These are phyloP conservation scores for Carcina quercana DNA, from an alignment of 2,888 invertebrate genomes.

Conservation along the genomic window DNA sequence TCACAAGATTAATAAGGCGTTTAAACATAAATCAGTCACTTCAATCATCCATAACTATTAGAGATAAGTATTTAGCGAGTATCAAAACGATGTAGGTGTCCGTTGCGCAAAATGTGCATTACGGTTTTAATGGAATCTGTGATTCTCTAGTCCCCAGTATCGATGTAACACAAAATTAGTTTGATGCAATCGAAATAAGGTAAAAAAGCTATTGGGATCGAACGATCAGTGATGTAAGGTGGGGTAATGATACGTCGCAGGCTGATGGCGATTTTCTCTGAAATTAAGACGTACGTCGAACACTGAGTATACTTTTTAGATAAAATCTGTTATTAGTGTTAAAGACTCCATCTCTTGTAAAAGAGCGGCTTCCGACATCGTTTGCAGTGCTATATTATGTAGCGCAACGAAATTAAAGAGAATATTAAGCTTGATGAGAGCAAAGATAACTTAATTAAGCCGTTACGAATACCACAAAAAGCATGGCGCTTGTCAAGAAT, in stretches of 20 bases:
- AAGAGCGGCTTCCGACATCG: no score
- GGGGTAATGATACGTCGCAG: constrained; percentile 29
- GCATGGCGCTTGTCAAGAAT: no score
- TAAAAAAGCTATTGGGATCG: constrained; percentile 40
- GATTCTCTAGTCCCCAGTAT: constrained; percentile 37
- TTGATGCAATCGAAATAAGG: constrained; percentile 51
- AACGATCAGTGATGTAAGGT: constrained; percentile 39
- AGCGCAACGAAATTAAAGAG: no score
- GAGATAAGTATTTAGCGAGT: background rate
- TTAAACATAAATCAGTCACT: constrained; percentile 7
- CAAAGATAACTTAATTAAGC: no score
- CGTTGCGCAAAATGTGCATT: constrained; percentile 46
- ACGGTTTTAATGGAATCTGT: constrained; percentile 46
- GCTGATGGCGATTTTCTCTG: constrained; percentile 12
- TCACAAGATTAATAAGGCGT: constrained; percentile 5
- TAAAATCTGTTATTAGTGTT: no score
- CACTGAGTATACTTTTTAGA: no score
- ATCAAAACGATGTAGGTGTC: constrained; percentile 20
- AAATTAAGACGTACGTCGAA: no score
- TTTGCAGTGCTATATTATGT: no score
- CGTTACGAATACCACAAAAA: no score
- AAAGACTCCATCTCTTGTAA: no score
- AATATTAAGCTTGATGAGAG: no score
- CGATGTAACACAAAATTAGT: constrained; percentile 51
- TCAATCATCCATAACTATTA: constrained; percentile 2